Evolutionary conservation across 2,113 vertebrate genomes (phyloP), one percentile per base, ranked within the genome.

Genomic region (Ictalurus punctatus): DNA sequence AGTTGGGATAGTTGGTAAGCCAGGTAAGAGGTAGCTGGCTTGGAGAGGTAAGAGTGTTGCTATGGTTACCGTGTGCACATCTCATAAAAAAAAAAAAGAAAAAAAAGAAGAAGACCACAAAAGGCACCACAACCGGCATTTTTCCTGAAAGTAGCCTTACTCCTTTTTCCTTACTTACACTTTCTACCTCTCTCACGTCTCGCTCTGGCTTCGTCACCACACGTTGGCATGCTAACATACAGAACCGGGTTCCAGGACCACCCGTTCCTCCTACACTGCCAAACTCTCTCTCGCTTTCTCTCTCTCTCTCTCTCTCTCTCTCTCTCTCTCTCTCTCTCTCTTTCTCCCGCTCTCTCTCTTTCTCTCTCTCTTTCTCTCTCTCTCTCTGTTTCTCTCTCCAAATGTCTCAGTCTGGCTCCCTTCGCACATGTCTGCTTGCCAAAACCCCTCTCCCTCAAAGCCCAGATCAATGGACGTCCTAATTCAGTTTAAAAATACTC

Each of bases 401-500:
- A 81, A 81, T 58, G 54, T 34, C 54, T 58, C 54, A 81, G 54
- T 81, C 54, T 58, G 79, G 79, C 54, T 81, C n/a, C 52, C n/a
- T 4, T 58, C 16, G 34, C 52, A 58, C 54, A 30, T 1, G 0
- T 34, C 8, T 1, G n/a, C n/a, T 81, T 6, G 54, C 79, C 79
- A 81, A 81, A 34, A 58, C n/a, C 78, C 78, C 25, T 56, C n/a
- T 81, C 52, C 54, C 79, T 81, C 37, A 58, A 81, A 58, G 27
- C 54, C 54, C 79, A 81, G 52, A 81, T 58, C 79, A 81, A 81
- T 81, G 17, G n/a, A 81, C 54, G 17, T 80, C 25, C 76, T 78
- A 78, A 54, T 80, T 80, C 48, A 54, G 76, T 80, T 80, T 25
- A 78, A 78, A 78, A 30, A 52, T 30, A 81, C 27, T 56, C n/a